phyloP scores from a whole-genome alignment of 1,140 invertebrate genomes.

The Pseudobourletiella spinata region DNA sequence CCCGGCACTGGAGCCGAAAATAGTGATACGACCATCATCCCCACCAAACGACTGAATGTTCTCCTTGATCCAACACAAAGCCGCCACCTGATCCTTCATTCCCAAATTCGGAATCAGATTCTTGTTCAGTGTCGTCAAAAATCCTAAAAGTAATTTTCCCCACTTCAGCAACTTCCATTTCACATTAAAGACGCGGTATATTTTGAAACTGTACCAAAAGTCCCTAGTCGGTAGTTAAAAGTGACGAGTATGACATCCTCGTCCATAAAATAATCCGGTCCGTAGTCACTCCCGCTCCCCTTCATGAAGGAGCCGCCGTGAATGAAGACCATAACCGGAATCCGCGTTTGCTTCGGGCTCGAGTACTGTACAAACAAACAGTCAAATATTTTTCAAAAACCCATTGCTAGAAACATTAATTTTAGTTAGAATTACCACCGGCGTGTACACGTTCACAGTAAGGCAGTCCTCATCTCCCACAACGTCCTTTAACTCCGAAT shows the following conservation, averaged over 20 bases:
- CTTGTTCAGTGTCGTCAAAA: slow-evolving; percentile 34
- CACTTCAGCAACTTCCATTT: background rate
- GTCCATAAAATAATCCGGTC: slow-evolving; percentile 40
- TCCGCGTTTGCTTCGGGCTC: background rate
- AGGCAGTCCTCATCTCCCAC: slow-evolving; percentile 56
- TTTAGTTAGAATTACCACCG: background rate
- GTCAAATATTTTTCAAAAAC: background rate
- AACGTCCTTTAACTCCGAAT: slow-evolving; percentile 35
- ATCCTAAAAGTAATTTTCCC: slow-evolving; percentile 15
- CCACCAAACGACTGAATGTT: slow-evolving; percentile 35
- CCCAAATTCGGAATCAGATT: slow-evolving; percentile 39
- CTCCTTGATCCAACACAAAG: slow-evolving; percentile 43
- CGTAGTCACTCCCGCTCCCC: slow-evolving; percentile 13
- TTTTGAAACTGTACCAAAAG: slow-evolving; percentile 37
- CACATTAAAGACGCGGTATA: background rate
- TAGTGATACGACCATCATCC: slow-evolving; percentile 43
- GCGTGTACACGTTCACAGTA: slow-evolving; percentile 52
- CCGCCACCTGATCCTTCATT: slow-evolving; percentile 42
- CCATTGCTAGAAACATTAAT: background rate
- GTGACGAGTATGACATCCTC: slow-evolving; percentile 43
- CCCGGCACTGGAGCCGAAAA: slow-evolving; percentile 51
- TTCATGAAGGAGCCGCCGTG: slow-evolving; percentile 24
- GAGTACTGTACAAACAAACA: background rate
- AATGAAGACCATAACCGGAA: slow-evolving; percentile 28
- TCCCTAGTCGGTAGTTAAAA: slow-evolving; percentile 45